These are phyloP conservation scores for Bombus sylvicola DNA, from an alignment of 1,140 invertebrate genomes.

Conservation along the genomic window DNA sequence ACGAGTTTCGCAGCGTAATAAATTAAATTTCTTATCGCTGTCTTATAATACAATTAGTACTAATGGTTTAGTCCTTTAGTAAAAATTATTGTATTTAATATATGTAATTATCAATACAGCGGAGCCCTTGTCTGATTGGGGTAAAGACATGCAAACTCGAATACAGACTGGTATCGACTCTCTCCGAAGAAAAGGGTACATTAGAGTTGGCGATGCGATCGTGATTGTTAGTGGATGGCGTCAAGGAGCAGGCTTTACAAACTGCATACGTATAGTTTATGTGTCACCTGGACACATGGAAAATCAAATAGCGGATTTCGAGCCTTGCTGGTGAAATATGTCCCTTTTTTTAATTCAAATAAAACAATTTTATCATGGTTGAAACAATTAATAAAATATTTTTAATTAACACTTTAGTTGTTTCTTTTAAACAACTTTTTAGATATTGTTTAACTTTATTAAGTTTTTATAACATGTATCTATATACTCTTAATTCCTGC, in stretches of 20 bases:
- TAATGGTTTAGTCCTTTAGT: not conserved
- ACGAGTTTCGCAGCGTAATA: no score
- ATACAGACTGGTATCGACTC: conserved; percentile 87
- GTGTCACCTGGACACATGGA: conserved; percentile 71
- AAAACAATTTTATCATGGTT: not conserved
- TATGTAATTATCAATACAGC: conserved; percentile 61
- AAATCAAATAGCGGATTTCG: not conserved
- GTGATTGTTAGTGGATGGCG: conserved; percentile 91
- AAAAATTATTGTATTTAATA: not conserved
- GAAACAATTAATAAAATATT: not conserved
- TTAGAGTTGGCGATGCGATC: conserved; percentile 87
- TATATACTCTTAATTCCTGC: no score
- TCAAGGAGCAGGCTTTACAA: conserved; percentile 89
- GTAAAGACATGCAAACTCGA: conserved; percentile 87
- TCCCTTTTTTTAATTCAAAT: not conserved
- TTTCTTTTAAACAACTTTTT: not conserved
- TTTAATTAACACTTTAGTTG: not conserved
- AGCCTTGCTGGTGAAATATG: conserved; percentile 20
- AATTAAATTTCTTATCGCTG: no score
- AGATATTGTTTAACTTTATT: not conserved
- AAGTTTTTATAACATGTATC: no score
- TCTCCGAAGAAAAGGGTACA: conserved; percentile 86
- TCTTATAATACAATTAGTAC: no score
- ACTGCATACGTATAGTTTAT: conserved; percentile 89
- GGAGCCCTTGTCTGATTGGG: conserved; percentile 85